A percentile compares a stretch with the other conserved stretches of the same genome.
phyloP scores from a whole-genome alignment of 2,888 invertebrate genomes.

The Malacosoma neustria region DNA sequence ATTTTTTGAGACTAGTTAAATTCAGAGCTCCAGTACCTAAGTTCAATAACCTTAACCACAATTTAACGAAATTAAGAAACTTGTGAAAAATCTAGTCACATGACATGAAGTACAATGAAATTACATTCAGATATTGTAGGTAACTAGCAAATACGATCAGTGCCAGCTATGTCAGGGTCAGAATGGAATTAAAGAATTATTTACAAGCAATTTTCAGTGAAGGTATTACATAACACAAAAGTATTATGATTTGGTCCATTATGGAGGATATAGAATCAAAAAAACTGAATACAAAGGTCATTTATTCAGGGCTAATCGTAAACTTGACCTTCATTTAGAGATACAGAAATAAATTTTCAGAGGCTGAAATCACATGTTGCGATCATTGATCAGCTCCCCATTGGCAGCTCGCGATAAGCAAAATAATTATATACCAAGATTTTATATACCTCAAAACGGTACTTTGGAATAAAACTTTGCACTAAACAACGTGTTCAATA shows the following conservation, averaged over 20 bases:
- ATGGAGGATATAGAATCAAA: not conserved
- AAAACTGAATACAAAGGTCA: not conserved
- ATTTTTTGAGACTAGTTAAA: not conserved
- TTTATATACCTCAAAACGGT: not conserved
- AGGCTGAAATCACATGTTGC: conserved; percentile 44
- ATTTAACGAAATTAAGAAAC: not conserved
- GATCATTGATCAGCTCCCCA: conserved; percentile 12
- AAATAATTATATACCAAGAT: not conserved
- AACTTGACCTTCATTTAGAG: conserved; percentile 58
- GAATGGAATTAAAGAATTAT: conserved; percentile 37
- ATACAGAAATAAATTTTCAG: conserved; percentile 31
- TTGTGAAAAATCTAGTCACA: conserved; percentile 6
- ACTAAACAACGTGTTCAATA: not conserved
- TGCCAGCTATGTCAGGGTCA: conserved; percentile 68
- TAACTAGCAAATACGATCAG: conserved; percentile 25
- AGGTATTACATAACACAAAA: conserved; percentile 56
- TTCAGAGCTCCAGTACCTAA: not conserved
- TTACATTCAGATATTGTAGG: conserved; percentile 15
- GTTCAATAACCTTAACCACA: not conserved
- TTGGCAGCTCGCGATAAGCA: not conserved
- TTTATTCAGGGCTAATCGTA: conserved; percentile 26
- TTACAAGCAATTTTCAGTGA: conserved; percentile 43
- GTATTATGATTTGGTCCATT: conserved; percentile 8
- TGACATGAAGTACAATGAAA: conserved; percentile 20
- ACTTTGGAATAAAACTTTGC: not conserved